Percentiles rank a stretch among this genome's conserved stretches.
Evolutionary conservation across 2,797 vertebrate species (phyloP).

Genomic region (Erpetoichthys calabaricus): DNA sequence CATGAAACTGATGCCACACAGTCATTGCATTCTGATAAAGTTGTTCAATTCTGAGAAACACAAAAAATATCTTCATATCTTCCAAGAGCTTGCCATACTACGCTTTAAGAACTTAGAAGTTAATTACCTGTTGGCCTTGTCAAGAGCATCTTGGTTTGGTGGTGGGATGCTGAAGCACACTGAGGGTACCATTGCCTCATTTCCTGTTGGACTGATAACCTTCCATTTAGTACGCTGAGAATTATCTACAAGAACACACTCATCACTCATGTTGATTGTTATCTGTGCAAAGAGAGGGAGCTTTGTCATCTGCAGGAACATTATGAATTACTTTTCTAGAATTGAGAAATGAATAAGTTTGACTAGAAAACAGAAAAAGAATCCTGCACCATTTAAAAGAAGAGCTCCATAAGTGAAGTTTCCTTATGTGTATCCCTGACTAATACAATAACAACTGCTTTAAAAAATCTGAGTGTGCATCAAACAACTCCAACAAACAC

Average conservation of each 20-base stretch:
- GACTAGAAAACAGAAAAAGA: neutral
- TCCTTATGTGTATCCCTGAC: too few relatives aligned
- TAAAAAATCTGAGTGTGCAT: too few relatives aligned
- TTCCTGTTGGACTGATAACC: slow-evolving; percentile 93
- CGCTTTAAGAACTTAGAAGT: neutral
- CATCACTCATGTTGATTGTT: slow-evolving; percentile 82
- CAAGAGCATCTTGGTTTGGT: slow-evolving; percentile 81
- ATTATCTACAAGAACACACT: slow-evolving; percentile 94
- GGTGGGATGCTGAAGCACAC: slow-evolving; percentile 87
- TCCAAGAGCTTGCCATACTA: neutral
- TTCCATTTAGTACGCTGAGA: slow-evolving; percentile 96
- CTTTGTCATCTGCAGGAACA: too few relatives aligned
- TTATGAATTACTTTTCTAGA: too few relatives aligned
- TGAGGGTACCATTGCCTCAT: slow-evolving; percentile 94
- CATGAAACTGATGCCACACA: slow-evolving; percentile 91
- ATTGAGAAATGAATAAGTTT: too few relatives aligned
- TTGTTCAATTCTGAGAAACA: slow-evolving; percentile 67
- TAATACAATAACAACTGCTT: too few relatives aligned
- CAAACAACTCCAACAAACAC: too few relatives aligned
- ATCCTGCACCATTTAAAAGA: neutral
- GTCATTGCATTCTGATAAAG: slow-evolving; percentile 94
- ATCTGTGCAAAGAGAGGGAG: slow-evolving; percentile 49
- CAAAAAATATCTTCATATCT: neutral
- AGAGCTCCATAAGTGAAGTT: neutral
- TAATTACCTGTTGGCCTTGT: slow-evolving; percentile 72